A percentile compares a stretch with the other conserved stretches of the same genome.
Evolutionary conservation across 1,140 invertebrate genomes (phyloP).

Genomic region (Drosophila nasuta): DNA sequence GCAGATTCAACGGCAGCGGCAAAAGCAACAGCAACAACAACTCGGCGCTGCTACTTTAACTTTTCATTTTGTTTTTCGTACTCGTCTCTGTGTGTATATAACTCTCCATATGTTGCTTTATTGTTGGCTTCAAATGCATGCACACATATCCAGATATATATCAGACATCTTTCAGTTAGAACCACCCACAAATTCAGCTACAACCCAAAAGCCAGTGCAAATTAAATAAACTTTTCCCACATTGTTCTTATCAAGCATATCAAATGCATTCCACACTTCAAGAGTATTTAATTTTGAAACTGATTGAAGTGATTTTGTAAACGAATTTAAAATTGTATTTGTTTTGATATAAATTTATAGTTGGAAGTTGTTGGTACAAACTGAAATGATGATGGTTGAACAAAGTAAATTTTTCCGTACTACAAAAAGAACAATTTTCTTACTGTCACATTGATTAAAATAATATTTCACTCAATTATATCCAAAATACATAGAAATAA

Average conservation of each 20-base stretch:
- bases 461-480: no score
- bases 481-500: no score
- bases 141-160: neutral
- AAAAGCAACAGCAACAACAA: conserved; percentile 21
- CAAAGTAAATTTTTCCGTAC: no score
- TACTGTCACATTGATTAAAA: no score
- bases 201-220: no score
- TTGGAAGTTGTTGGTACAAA: no score
- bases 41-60: conserved; percentile 76
- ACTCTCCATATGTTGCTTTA: neutral
- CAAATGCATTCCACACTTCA: neutral
- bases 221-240: neutral
- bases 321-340: no score
- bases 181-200: neutral
- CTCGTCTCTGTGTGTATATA: conserved; percentile 13
- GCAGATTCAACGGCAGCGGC: conserved; percentile 23
- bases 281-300: neutral
- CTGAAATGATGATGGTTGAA: no score
- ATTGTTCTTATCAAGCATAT: neutral
- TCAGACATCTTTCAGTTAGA: neutral
- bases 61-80: conserved; percentile 61
- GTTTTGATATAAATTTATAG: no score
- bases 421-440: no score
- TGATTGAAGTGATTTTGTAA: no score
- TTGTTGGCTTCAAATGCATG: neutral